phyloP scores from a whole-genome alignment of 1,140 invertebrate genomes.

The Drosophila murphyi region DNA sequence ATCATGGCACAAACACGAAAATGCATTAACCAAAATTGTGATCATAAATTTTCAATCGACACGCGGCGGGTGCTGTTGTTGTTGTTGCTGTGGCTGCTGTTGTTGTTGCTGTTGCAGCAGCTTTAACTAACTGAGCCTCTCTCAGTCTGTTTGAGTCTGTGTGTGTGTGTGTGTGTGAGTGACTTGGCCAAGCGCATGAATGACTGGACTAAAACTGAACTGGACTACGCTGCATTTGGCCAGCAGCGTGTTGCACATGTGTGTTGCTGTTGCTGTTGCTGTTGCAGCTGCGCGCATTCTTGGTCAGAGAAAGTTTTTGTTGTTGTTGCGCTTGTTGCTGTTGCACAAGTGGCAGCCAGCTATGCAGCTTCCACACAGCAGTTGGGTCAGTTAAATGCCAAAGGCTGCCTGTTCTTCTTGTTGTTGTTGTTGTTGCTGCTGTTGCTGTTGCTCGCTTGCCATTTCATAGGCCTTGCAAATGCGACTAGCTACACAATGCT shows the following conservation, averaged over 20 bases:
- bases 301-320: slow-evolving; percentile 79
- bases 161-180: slow-evolving; percentile 38
- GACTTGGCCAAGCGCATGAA: slow-evolving; percentile 60
- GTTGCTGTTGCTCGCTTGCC: slow-evolving; percentile 24
- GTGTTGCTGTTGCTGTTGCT: slow-evolving; percentile 50
- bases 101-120: slow-evolving; percentile 26
- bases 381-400: slow-evolving; percentile 71
- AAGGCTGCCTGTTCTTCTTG: slow-evolving; percentile 48
- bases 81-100: slow-evolving; percentile 17
- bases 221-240: slow-evolving; percentile 65
- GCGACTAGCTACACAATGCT: slow-evolving; percentile 20
- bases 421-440: slow-evolving; percentile 11
- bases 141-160: background rate
- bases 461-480: slow-evolving; percentile 26
- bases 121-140: slow-evolving; percentile 43
- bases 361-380: slow-evolving; percentile 41
- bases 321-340: slow-evolving; percentile 47
- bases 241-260: slow-evolving; percentile 48
- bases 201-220: slow-evolving; percentile 70
- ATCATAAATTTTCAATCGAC: slow-evolving; percentile 83
- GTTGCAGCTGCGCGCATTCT: slow-evolving; percentile 79
- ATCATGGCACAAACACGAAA: slow-evolving; percentile 83
- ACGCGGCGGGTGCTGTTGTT: slow-evolving; percentile 77
- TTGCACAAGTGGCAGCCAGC: slow-evolving; percentile 64
- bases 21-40: slow-evolving; percentile 83